Evolutionary conservation across 2,113 vertebrate species (phyloP).

Genomic region (Mohoua ochrocephala): DNA sequence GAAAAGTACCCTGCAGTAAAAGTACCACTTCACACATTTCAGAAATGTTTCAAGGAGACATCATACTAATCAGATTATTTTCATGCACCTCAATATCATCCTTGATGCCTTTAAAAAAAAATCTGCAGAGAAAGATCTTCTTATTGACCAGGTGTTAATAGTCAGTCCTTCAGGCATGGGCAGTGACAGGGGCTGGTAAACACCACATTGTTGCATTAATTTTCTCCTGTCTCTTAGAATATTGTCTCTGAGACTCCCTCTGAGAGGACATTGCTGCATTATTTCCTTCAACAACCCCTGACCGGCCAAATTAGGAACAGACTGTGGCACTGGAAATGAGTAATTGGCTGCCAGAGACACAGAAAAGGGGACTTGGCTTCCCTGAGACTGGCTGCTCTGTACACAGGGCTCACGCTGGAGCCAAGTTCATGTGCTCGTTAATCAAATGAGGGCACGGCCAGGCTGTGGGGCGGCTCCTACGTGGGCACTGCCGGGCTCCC

Average conservation of each 20-base stretch:
- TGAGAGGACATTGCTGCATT: neutral
- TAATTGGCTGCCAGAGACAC: neutral
- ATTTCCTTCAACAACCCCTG: neutral
- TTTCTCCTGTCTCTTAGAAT: neutral
- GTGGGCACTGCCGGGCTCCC: neutral
- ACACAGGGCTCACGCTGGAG: accelerated
- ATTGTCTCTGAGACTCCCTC: neutral
- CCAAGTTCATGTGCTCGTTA: accelerated
- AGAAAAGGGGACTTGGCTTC: neutral
- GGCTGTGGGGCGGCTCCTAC: neutral
- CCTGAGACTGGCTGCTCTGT: neutral
- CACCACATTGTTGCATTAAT: neutral
- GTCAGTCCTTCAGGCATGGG: slow-evolving; percentile 35
- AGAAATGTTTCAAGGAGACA: slow-evolving; percentile 32
- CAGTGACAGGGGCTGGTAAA: neutral
- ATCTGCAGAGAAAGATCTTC: neutral
- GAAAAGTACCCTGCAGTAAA: slow-evolving; percentile 18
- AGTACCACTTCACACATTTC: neutral
- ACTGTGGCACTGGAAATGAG: neutral
- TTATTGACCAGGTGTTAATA: slow-evolving; percentile 19
- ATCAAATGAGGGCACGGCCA: accelerated
- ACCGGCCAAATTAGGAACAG: neutral
- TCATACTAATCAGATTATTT: slow-evolving; percentile 3
- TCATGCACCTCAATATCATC: neutral
- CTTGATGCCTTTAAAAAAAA: neutral